phyloP scores from a whole-genome alignment of 2,888 invertebrate genomes.

The Xanthorhoe spadicearia region DNA sequence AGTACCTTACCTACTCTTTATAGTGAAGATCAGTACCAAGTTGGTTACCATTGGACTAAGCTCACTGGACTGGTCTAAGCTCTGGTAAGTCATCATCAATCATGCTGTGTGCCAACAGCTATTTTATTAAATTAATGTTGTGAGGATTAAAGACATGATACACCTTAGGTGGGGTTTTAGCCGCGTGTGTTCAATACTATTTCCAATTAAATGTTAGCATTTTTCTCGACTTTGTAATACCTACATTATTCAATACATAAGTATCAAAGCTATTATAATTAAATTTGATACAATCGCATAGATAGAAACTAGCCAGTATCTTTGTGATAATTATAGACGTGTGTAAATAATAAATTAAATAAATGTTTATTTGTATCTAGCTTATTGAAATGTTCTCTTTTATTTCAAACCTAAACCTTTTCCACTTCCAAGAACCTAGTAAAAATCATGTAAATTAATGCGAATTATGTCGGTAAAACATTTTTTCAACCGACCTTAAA shows the following conservation, averaged over 20 bases:
- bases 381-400: conserved; percentile 47
- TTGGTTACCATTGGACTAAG: no score
- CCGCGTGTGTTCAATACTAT: conserved; percentile 34
- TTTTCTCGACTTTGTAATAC: conserved; percentile 21
- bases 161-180: conserved; percentile 23
- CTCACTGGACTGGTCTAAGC: not conserved
- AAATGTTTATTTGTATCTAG: conserved; percentile 78
- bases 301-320: conserved; percentile 48
- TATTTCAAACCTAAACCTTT: conserved; percentile 34
- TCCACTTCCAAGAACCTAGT: not conserved
- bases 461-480: not conserved
- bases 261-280: conserved; percentile 13
- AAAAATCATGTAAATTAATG: not conserved
- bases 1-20: no score
- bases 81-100: not conserved
- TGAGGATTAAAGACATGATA: conserved; percentile 3
- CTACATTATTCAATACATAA: conserved; percentile 14
- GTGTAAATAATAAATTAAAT: conserved; percentile 74
- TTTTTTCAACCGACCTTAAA: no score
- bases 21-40: no score
- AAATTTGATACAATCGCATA: conserved; percentile 24
- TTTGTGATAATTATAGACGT: conserved; percentile 78
- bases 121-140: not conserved
- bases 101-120: not conserved
- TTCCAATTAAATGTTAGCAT: conserved; percentile 17